Conservation (phyloP, 2,113 vertebrate species). For the Pedionomus torquatus region DNA sequence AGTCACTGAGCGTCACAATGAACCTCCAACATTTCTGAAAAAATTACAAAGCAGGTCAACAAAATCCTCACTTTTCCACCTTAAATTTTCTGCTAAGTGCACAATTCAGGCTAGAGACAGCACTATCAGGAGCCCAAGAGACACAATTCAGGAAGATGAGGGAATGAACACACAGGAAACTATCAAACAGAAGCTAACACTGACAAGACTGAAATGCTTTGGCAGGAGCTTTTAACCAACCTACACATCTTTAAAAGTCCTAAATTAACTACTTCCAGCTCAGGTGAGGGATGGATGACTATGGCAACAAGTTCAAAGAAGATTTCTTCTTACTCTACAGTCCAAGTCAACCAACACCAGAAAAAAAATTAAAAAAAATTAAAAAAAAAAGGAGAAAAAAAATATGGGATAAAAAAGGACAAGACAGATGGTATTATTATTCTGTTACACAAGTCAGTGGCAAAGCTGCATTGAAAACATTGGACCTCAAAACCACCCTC, state of each 20-base stretch:
- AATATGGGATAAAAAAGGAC: not conserved
- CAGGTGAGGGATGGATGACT: not conserved
- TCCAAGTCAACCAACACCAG: not conserved
- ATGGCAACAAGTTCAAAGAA: not conserved
- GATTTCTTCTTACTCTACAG: not conserved
- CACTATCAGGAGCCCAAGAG: not conserved
- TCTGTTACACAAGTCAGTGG: conserved; percentile 19
- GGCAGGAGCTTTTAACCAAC: not conserved
- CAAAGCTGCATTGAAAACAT: conserved; percentile 19
- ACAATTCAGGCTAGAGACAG: not conserved
- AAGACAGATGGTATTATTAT: conserved; percentile 43
- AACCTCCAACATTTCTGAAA: not conserved
- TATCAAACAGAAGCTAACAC: not conserved
- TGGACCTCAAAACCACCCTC: not conserved
- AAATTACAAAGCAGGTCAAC: not conserved
- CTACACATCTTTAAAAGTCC: not conserved
- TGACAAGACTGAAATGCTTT: not conserved
- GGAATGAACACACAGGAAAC: not conserved
- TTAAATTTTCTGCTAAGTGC: not conserved
- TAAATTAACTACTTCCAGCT: not conserved
- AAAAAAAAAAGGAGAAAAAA: not conserved
- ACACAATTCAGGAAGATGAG: not conserved
- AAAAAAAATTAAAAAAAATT: not conserved
- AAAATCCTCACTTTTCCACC: not conserved
- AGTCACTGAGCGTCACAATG: not conserved